Evolutionary conservation across 1,140 invertebrate genomes (phyloP).

Genomic region (Euglossa dilemma): DNA sequence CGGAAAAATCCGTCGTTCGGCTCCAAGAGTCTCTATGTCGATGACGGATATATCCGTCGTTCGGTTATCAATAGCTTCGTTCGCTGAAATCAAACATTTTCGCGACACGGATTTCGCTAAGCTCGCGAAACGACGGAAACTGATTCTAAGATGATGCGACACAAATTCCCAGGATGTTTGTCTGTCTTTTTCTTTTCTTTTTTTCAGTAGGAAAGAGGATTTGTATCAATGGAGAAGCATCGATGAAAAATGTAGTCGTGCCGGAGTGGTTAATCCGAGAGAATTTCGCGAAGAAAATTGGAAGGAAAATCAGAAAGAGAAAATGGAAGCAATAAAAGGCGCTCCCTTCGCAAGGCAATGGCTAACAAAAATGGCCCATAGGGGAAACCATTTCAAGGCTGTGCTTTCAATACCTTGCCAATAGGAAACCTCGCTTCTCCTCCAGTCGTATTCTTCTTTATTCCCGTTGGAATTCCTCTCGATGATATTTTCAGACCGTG

Average conservation of each 20-base stretch:
- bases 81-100: too few relatives aligned
- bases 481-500: not conserved
- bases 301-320: conserved; percentile 37
- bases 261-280: conserved; percentile 6
- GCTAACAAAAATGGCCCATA: conserved; percentile 58
- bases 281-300: conserved; percentile 13
- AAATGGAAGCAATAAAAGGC: conserved; percentile 38
- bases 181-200: not conserved
- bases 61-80: too few relatives aligned
- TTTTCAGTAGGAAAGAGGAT: not conserved
- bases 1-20: too few relatives aligned
- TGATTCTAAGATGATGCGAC: not conserved
- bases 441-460: conserved; percentile 49
- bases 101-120: too few relatives aligned
- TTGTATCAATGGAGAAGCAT: not conserved
- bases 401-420: conserved; percentile 59
- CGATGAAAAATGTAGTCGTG: not conserved
- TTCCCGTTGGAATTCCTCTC: not conserved
- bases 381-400: conserved; percentile 54
- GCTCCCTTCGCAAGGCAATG: conserved; percentile 41
- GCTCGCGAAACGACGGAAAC: not conserved
- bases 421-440: conserved; percentile 44
- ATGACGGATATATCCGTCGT: too few relatives aligned
- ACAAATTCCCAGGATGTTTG: not conserved
- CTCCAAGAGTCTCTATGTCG: too few relatives aligned